phyloP scores from a whole-genome alignment of 1,140 invertebrate genomes.

The Agrilus planipennis region DNA sequence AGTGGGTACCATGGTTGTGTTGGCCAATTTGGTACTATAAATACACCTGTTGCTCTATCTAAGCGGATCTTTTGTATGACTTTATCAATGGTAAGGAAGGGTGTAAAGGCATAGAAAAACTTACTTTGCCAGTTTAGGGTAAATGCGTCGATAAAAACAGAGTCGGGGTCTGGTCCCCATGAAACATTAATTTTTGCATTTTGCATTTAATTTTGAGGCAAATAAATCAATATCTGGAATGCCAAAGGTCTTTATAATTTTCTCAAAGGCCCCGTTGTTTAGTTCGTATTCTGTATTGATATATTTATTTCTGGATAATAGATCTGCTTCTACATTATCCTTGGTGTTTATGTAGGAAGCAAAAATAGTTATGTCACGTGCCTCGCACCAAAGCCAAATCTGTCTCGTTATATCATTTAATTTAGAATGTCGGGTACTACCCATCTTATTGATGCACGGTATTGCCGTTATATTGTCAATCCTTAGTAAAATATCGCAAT shows the following conservation, averaged over 20 bases:
- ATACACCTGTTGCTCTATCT: conserved; percentile 12
- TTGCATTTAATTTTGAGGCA: conserved; percentile 20
- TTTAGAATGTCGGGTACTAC: conserved; percentile 13
- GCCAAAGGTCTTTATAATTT: conserved; percentile 13
- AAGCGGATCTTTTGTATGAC: conserved; percentile 16
- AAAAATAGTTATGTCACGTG: conserved; percentile 14
- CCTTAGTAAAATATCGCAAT: conserved; percentile 9
- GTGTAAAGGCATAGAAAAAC: conserved; percentile 25
- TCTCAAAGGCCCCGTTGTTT: conserved; percentile 3
- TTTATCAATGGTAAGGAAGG: conserved; percentile 18
- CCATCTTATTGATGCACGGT: conserved; percentile 29
- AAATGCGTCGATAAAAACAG: conserved; percentile 20
- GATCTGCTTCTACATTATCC: conserved; percentile 20
- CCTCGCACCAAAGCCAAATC: conserved; percentile 25
- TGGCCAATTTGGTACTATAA: conserved; percentile 14
- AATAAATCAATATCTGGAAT: conserved; percentile 22
- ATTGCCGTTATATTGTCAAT: conserved; percentile 30
- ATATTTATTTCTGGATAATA: conserved; percentile 14
- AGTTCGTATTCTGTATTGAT: conserved; percentile 10
- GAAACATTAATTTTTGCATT: conserved; percentile 20
- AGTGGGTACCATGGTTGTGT: conserved; percentile 13
- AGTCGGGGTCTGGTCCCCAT: conserved; percentile 17
- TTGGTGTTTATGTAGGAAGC: conserved; percentile 17
- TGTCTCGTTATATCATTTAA: conserved; percentile 15
- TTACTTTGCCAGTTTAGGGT: conserved; percentile 18